Evolutionary conservation across 2,797 vertebrate species (phyloP).

Genomic region (Sebastes baramenuke): DNA sequence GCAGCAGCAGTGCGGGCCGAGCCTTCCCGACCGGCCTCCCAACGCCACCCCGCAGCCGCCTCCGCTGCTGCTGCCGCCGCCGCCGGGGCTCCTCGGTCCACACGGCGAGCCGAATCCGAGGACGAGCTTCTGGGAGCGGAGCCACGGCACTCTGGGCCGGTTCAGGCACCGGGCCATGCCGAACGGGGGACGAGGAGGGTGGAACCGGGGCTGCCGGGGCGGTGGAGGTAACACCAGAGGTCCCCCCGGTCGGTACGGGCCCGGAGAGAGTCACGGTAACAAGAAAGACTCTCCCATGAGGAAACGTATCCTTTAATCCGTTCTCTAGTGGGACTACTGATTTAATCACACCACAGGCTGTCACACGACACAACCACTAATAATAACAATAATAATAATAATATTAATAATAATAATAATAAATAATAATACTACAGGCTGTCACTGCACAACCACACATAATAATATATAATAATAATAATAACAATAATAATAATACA

Average conservation of each 20-base stretch:
- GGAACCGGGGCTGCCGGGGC: slow-evolving; percentile 80
- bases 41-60: slow-evolving; percentile 3
- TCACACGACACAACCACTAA: too few relatives aligned
- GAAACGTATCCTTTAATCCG: slow-evolving; percentile 88
- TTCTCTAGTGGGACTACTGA: not conserved
- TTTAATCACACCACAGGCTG: not conserved
- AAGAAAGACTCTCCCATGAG: slow-evolving; percentile 86
- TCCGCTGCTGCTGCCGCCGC: slow-evolving; percentile 35
- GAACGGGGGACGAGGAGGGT: slow-evolving; percentile 78
- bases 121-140: slow-evolving; percentile 95
- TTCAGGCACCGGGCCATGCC: slow-evolving; percentile 87
- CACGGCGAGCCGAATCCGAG: slow-evolving; percentile 82
- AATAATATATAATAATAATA: not conserved
- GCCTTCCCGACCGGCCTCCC: slow-evolving; percentile 73
- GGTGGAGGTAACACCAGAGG: slow-evolving; percentile 59
- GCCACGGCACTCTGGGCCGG: slow-evolving; percentile 89
- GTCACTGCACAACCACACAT: too few relatives aligned
- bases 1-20: slow-evolving; percentile 71
- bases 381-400: not conserved
- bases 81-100: slow-evolving; percentile 62
- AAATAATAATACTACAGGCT: not conserved
- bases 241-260: slow-evolving; percentile 76
- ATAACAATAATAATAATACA: not conserved
- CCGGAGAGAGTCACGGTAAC: slow-evolving; percentile 71
- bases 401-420: too few relatives aligned